Evolutionary conservation across 2,888 invertebrate species (phyloP).

Genomic region (Dexiosoma caninum): DNA sequence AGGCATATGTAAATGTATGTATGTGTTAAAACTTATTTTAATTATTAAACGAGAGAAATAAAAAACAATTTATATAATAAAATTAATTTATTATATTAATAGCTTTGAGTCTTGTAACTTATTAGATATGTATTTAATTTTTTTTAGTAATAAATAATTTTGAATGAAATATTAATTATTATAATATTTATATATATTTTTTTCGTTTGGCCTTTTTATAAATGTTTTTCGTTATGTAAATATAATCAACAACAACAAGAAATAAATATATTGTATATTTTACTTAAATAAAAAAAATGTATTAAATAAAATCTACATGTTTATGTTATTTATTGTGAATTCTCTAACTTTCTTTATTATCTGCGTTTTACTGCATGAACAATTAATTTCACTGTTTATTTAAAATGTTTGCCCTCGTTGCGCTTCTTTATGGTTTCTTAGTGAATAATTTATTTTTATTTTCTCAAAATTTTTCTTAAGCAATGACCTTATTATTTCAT

Average conservation of each 20-base stretch:
- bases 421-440: conserved; percentile 30
- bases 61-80: conserved; percentile 29
- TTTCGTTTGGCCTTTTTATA: conserved; percentile 63
- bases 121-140: conserved; percentile 66
- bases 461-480: conserved; percentile 13
- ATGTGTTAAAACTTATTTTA: conserved; percentile 35
- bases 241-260: conserved; percentile 51
- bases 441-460: conserved; percentile 31
- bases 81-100: conserved; percentile 30
- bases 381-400: conserved; percentile 16
- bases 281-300: conserved; percentile 46
- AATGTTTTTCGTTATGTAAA: conserved; percentile 57
- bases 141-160: conserved; percentile 64
- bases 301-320: conserved; percentile 47
- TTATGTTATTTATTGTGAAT: conserved; percentile 37
- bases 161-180: conserved; percentile 57
- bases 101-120: conserved; percentile 62
- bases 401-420: conserved; percentile 12
- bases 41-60: conserved; percentile 46
- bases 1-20: not conserved
- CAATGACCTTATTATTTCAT: conserved; percentile 24
- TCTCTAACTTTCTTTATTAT: conserved; percentile 34
- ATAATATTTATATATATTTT: conserved; percentile 64
- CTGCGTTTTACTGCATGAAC: conserved; percentile 49
- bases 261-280: conserved; percentile 31